These are phyloP conservation scores for Drosophila falleni DNA, from an alignment of 2,888 invertebrate species.

Conservation along the genomic window DNA sequence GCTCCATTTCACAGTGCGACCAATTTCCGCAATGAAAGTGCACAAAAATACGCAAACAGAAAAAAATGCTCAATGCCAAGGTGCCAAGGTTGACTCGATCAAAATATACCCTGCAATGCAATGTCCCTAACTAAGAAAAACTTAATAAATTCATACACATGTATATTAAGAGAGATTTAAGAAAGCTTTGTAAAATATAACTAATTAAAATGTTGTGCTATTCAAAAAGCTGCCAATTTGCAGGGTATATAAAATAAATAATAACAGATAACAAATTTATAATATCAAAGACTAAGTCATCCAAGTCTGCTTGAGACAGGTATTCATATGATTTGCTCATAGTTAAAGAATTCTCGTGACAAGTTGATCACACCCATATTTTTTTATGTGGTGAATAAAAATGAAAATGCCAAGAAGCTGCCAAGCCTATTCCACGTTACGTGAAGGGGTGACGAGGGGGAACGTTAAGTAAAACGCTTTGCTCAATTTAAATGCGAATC, in stretches of 20 bases:
- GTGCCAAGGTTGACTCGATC: not conserved
- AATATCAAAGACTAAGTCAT: not conserved
- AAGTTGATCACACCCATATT: too few species aligned
- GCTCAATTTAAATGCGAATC: constrained; percentile 76
- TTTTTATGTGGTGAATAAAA: constrained; percentile 1
- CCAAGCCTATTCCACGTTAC: constrained; percentile 34
- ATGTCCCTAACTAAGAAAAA: not conserved
- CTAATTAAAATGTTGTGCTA: too few species aligned
- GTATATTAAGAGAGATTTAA: too few species aligned
- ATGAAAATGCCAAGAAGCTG: constrained; percentile 40
- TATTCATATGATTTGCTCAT: not conserved
- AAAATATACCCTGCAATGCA: not conserved
- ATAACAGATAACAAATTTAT: not conserved
- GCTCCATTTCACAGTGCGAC: constrained; percentile 45
- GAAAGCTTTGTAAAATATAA: too few species aligned
- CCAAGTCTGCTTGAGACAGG: not conserved
- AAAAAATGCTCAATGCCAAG: not conserved
- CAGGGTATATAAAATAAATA: not conserved
- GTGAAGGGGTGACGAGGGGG: not conserved
- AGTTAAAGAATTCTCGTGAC: not conserved
- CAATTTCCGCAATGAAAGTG: constrained; percentile 59
- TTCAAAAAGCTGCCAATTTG: too few species aligned
- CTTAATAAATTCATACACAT: too few species aligned
- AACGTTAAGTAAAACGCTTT: constrained; percentile 58
- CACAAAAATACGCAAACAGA: constrained; percentile 23